Evolutionary conservation across 2,113 vertebrate genomes (phyloP), one percentile per base, ranked within the genome.

Genomic region (Empidonax alnorum): DNA sequence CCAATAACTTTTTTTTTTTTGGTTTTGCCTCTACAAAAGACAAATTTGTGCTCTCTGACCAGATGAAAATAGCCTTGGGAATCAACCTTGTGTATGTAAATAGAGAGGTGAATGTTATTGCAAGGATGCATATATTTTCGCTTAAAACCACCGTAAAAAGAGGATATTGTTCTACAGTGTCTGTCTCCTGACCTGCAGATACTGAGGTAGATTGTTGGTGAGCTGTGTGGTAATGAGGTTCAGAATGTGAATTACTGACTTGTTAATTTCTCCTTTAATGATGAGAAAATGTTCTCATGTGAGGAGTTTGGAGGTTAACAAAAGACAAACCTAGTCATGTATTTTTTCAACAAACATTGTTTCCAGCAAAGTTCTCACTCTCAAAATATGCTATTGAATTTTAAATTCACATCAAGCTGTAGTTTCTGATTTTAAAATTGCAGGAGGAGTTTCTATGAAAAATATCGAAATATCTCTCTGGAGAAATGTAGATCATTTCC

Each of bases 251-350:
- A 67, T 93, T 93, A 90, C 73, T 3, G 10, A 44, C 28, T 84
- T 76, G 16, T 73, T 95, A 90, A 95, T 91, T 91, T 96, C 25
- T 85, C 6, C 58, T 94, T 77, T 81, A 93, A 68, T 53, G 41
- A 82, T 71, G 28, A 82, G 47, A 95, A 93, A 94, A 90, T 63
- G 4, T 55, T 71, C 79, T 68, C 75, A 84, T 18, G 23, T 89
- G 72, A 91, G 39, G 21, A 83, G 84, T 85, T 84, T 76, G 16
- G 23, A 85, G 4, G 8, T 79, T 92, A 93, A 73, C 13, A 68
- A 19, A 80, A 2, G 13, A 78, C 30, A 77, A 90, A 84, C 4
- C 2, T 78, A 50, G 37, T 78, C 7, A 56, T 80, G 30, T 77
- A 44, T 94, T 90, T 94, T 89, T 37, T 23, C 77, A 71, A 27